phyloP scores from a whole-genome alignment of 2,888 invertebrate genomes.

The Metellina segmentata region DNA sequence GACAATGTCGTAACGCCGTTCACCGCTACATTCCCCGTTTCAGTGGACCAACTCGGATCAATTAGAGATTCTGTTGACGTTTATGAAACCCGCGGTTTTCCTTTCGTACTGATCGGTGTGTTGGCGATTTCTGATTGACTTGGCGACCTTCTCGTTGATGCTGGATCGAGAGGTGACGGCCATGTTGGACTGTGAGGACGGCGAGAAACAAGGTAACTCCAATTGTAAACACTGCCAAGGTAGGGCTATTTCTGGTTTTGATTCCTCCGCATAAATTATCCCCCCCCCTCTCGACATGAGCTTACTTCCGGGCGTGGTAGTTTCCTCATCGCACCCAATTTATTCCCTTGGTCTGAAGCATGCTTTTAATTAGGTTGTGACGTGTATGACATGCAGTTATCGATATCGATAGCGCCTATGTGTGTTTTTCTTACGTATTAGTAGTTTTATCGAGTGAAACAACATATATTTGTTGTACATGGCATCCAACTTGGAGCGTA shows the following conservation, averaged over 20 bases:
- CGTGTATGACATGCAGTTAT: too few species aligned
- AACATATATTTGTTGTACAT: too few species aligned
- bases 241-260: constrained; percentile 16
- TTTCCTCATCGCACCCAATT: too few species aligned
- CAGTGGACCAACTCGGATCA: background rate
- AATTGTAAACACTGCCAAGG: constrained; percentile 75
- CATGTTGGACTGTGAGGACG: constrained; percentile 76
- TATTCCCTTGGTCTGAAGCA: too few species aligned
- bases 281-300: too few species aligned
- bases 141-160: constrained; percentile 44
- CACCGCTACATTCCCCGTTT: background rate
- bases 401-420: too few species aligned
- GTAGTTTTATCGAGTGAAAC: too few species aligned
- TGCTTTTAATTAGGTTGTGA: too few species aligned
- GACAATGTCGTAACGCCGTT: background rate
- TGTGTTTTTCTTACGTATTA: too few species aligned
- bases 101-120: constrained; percentile 2
- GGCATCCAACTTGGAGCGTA: too few species aligned
- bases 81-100: background rate
- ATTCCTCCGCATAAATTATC: background rate
- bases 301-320: too few species aligned
- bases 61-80: background rate
- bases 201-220: constrained; percentile 70
- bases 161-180: constrained; percentile 68
- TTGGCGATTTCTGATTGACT: constrained; percentile 15